Percentiles rank a stretch among this genome's conserved stretches.
Evolutionary conservation across 2,797 vertebrate genomes (phyloP).

Genomic region (Squalus acanthias): DNA sequence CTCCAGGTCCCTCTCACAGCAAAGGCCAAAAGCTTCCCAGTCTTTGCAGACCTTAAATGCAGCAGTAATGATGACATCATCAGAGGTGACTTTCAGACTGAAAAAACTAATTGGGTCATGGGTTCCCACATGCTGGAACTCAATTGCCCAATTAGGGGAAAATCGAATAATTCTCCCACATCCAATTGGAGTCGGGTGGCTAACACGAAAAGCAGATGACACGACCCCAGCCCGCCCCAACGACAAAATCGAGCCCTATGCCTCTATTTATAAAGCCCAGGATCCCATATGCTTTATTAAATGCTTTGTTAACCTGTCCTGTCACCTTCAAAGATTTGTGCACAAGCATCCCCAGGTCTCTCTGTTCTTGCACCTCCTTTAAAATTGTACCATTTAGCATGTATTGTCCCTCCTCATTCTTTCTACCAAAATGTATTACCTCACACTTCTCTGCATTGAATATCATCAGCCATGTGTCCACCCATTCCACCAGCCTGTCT

Average conservation of each 20-base stretch:
- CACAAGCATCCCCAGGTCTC: not conserved
- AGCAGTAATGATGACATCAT: too few species aligned
- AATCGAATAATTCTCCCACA: too few species aligned
- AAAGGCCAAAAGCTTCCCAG: too few species aligned
- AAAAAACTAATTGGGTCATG: too few species aligned
- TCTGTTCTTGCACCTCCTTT: not conserved
- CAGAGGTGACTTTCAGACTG: too few species aligned
- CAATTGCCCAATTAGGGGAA: too few species aligned
- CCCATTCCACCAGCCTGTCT: not conserved
- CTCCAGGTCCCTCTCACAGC: too few species aligned
- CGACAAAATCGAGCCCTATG: not conserved
- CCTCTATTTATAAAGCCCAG: not conserved
- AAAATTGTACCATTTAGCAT: not conserved
- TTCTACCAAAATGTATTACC: not conserved
- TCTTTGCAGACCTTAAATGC: too few species aligned
- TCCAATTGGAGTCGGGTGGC: too few species aligned
- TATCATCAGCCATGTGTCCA: not conserved
- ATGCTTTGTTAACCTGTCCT: not conserved
- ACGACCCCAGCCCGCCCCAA: too few species aligned
- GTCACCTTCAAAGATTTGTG: not conserved
- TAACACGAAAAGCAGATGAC: too few species aligned
- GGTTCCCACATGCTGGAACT: too few species aligned
- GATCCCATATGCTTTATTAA: not conserved
- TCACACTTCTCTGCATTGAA: not conserved
- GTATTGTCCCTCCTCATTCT: not conserved